These are phyloP conservation scores for Gadus chalcogrammus DNA, from an alignment of 2,113 vertebrate genomes.

Conservation along the genomic window DNA sequence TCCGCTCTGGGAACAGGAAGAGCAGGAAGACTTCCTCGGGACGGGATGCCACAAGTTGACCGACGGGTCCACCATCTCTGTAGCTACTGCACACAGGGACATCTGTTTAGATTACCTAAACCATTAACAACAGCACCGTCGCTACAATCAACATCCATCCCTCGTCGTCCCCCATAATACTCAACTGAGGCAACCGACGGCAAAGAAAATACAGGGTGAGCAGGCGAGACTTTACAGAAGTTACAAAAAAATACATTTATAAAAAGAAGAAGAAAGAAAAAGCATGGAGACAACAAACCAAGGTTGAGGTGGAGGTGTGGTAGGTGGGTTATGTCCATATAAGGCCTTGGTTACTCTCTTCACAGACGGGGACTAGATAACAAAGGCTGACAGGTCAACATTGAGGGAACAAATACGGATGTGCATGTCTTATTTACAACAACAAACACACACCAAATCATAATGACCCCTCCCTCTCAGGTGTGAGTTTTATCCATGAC, in stretches of 20 bases:
- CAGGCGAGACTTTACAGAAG: constrained; percentile 1
- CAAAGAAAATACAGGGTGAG: too few relatives aligned
- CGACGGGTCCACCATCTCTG: constrained; percentile 87
- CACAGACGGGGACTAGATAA: constrained; percentile 14
- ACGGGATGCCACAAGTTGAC: constrained; percentile 88
- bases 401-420: background rate
- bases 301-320: constrained; percentile 22
- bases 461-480: background rate
- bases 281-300: constrained; percentile 18
- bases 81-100: constrained; percentile 64
- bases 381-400: constrained; percentile 12
- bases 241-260: background rate
- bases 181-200: too few relatives aligned
- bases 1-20: constrained; percentile 89
- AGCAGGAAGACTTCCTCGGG: constrained; percentile 89
- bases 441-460: too few relatives aligned
- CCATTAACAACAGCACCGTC: background rate
- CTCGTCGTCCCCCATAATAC: too few relatives aligned
- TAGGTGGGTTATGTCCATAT: constrained; percentile 26
- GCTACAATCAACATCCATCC: background rate
- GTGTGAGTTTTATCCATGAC: background rate
- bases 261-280: constrained; percentile 5
- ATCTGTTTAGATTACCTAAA: background rate
- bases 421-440: too few relatives aligned
- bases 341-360: constrained; percentile 24